phyloP scores from a whole-genome alignment of 2,113 vertebrate species.

The Bubalus kerabau region DNA sequence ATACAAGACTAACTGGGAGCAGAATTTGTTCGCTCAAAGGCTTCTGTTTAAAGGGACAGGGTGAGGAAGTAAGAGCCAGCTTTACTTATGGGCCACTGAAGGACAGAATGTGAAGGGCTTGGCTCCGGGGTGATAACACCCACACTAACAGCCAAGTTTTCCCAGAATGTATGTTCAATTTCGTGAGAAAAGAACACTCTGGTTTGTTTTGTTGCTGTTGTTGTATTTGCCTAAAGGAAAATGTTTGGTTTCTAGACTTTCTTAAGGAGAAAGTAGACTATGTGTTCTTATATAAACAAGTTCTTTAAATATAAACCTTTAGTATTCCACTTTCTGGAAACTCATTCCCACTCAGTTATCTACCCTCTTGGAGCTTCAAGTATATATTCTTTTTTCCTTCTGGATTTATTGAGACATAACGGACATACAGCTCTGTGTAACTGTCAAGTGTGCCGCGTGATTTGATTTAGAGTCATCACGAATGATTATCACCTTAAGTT shows the following conservation, averaged over 20 bases:
- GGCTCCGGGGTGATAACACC: background rate
- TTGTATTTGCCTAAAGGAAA: slow-evolving; percentile 28
- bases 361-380: background rate
- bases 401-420: background rate
- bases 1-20: background rate
- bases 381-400: background rate
- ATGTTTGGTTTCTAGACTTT: background rate
- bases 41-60: background rate
- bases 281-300: background rate
- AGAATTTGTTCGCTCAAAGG: background rate
- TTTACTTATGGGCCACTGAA: background rate
- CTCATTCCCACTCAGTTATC: background rate
- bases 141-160: background rate
- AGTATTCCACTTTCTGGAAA: background rate
- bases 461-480: background rate
- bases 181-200: slow-evolving; percentile 5
- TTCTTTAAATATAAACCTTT: slow-evolving; percentile 7
- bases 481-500: background rate
- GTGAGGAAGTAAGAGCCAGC: background rate
- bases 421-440: background rate
- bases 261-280: background rate
- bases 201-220: background rate
- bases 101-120: background rate
- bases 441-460: no score
- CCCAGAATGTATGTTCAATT: background rate